Base-by-base conservation (phyloP, 2,113 vertebrate genomes). In the Leucoraja erinaceus region DNA sequence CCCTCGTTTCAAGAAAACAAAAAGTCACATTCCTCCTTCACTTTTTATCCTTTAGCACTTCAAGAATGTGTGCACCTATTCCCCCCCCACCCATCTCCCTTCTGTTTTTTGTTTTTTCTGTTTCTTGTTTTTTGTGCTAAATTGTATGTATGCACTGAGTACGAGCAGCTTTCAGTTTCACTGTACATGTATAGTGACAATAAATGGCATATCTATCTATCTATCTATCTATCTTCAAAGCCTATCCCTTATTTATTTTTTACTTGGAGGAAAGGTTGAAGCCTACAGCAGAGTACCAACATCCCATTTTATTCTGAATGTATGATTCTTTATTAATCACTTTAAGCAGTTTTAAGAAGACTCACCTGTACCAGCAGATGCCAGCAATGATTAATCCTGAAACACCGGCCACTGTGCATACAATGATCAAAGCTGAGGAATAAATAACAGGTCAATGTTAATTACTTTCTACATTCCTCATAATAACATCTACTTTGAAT, bases 341-440 rank as follows among this genome's bases (percentile, higher is more conserved):
- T 63, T 7, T n/a, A 28, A n/a, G 12, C 3, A 86, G 63, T 28
- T 88, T 88, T 66, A 4, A 88, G 79, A 28, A 83, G 56, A 63
- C 96, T 97, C 95, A 98, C 98, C 98, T 98, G 96, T 96, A 96
- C 98, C 98, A 99, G 94, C 96, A 99, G 12, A 97, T 93, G 0
- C 95, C 96, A 0, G 97, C 97, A 93, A 97, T n/a, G 0, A 96
- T 93, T 88, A 99, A 93, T 0, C 96, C 97, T 0, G 97, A 94
- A 0, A 96, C 94, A 0, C 97, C 97, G 0, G 96, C 96, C 84
- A 97, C 94, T 0, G 97, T 95, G 95, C 97, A 97, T 75, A 96
- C 95, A 77, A 97, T 95, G 0, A 97, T 96, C 94, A 98, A 95
- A 93, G 97, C 98, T 98, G 96, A 63, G 79, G 38, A 93, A 94